A percentile compares a stretch with the other conserved stretches of the same genome.
Evolutionary conservation across 2,113 vertebrate species (phyloP).

Genomic region (Bubo blakistoni): DNA sequence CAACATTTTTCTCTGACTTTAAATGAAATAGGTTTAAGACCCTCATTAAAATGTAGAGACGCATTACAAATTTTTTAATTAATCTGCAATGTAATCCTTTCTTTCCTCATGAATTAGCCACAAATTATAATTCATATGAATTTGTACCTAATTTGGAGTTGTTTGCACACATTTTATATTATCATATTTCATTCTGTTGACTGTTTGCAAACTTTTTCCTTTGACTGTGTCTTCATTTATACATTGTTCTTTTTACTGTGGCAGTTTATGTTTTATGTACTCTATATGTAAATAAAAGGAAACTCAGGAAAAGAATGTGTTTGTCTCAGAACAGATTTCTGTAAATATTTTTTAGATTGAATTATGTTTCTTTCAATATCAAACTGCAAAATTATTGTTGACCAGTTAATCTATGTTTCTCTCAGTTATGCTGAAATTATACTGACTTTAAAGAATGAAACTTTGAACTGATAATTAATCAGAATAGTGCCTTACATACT

Average conservation of each 20-base stretch:
- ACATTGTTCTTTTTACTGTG: background rate
- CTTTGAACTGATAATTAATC: background rate
- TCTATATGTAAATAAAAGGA: background rate
- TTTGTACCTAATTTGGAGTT: background rate
- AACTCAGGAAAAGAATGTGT: background rate
- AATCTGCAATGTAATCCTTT: background rate
- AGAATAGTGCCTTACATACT: background rate
- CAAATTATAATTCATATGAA: background rate
- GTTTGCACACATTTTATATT: background rate
- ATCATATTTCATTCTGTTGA: background rate
- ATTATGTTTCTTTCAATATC: background rate
- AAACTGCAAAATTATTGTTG: background rate
- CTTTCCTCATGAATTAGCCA: background rate
- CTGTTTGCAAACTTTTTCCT: background rate
- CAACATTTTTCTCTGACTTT: background rate
- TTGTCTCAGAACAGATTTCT: background rate
- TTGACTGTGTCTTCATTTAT: background rate
- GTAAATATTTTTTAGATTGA: background rate
- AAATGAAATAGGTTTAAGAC: background rate
- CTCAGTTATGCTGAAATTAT: background rate
- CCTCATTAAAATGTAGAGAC: background rate
- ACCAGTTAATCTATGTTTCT: background rate
- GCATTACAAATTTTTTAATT: background rate
- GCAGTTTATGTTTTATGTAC: background rate
- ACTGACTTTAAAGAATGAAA: background rate